Evolutionary conservation across 2,888 invertebrate species (phyloP).

Genomic region (Busseola fusca): DNA sequence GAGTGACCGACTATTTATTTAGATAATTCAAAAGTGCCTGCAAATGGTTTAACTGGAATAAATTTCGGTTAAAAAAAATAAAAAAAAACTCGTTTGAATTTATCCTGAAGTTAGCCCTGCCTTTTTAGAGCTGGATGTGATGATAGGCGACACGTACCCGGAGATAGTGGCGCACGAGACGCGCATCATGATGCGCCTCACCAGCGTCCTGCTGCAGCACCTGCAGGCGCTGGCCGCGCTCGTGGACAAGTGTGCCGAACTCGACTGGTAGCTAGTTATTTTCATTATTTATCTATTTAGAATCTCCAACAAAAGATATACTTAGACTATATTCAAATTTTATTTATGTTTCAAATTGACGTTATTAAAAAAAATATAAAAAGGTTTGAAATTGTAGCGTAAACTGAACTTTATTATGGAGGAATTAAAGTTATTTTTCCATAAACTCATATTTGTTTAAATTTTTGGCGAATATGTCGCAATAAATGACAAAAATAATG

Average conservation of each 20-base stretch:
- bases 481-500: not conserved
- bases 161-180: slow-evolving; percentile 95
- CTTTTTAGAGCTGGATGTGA: slow-evolving; percentile 91
- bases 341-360: too few species aligned
- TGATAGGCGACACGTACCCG: slow-evolving; percentile 93
- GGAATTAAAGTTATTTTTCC: too few species aligned
- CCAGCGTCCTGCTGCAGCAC: slow-evolving; percentile 90
- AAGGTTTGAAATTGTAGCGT: too few species aligned
- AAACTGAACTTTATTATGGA: too few species aligned
- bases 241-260: slow-evolving; percentile 90
- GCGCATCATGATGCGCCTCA: slow-evolving; percentile 92
- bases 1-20: too few species aligned
- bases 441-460: too few species aligned
- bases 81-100: not conserved
- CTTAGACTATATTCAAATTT: not conserved
- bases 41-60: too few species aligned
- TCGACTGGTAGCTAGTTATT: slow-evolving; percentile 85
- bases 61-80: too few species aligned
- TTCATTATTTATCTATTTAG: not conserved
- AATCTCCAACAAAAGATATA: not conserved
- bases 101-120: not conserved
- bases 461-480: too few species aligned
- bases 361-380: too few species aligned
- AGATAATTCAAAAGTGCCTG: too few species aligned
- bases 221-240: slow-evolving; percentile 88